Percentiles rank a stretch among this genome's conserved stretches.
Evolutionary conservation across 1,140 invertebrate genomes (phyloP).

Genomic region (Ips typographus): DNA sequence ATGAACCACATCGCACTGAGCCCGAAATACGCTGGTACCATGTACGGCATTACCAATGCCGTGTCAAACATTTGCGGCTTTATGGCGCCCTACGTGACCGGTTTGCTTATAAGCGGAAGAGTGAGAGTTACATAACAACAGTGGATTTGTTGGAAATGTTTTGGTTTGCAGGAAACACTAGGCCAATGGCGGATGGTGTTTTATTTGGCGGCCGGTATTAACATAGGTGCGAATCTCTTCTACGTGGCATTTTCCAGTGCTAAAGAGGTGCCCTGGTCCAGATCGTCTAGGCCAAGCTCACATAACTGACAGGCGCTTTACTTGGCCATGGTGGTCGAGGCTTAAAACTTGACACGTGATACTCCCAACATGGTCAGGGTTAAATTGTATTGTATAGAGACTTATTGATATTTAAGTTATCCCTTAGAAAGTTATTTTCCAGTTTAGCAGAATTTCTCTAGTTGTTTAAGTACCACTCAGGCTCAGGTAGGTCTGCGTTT

Average conservation of each 20-base stretch:
- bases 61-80: slow-evolving; percentile 85
- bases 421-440: too few species aligned
- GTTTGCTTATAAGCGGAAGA: slow-evolving; percentile 68
- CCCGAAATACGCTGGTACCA: slow-evolving; percentile 79
- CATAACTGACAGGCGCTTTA: slow-evolving; percentile 50
- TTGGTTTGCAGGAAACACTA: slow-evolving; percentile 68
- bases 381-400: too few species aligned
- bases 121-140: slow-evolving; percentile 48
- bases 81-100: slow-evolving; percentile 78
- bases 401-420: too few species aligned
- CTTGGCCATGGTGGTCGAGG: slow-evolving; percentile 39
- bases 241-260: slow-evolving; percentile 83
- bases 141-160: neutral
- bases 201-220: slow-evolving; percentile 80
- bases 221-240: slow-evolving; percentile 73
- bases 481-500: too few species aligned
- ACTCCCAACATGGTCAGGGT: too few species aligned
- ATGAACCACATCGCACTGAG: slow-evolving; percentile 89
- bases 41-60: slow-evolving; percentile 88
- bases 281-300: slow-evolving; percentile 43
- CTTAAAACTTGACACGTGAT: neutral
- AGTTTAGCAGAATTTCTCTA: too few species aligned
- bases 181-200: slow-evolving; percentile 87
- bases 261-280: slow-evolving; percentile 76
- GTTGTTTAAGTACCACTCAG: too few species aligned